phyloP scores from a whole-genome alignment of 37 sponge, comb jelly and placozoan species.

The Geodia barretti region DNA sequence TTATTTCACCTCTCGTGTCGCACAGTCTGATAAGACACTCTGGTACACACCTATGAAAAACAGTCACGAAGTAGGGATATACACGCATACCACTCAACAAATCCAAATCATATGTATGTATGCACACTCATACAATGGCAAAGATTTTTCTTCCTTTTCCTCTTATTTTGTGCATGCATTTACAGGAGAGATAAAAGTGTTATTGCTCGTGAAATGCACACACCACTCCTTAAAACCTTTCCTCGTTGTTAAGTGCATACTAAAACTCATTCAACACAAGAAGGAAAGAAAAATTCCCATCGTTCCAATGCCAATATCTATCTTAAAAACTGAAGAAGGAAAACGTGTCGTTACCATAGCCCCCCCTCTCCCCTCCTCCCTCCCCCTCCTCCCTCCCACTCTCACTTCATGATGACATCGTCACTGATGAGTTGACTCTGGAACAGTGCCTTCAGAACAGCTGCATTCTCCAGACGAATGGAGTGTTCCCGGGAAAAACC shows the following conservation, averaged over 20 bases:
- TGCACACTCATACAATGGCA: too few species aligned
- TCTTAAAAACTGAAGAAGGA: too few species aligned
- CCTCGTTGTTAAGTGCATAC: too few species aligned
- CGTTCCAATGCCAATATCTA: too few species aligned
- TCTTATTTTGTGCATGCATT: neutral
- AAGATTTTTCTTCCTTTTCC: too few species aligned
- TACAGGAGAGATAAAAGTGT: too few species aligned
- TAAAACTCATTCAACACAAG: too few species aligned
- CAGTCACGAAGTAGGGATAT: neutral
- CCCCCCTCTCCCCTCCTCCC: too few species aligned
- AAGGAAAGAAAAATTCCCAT: too few species aligned
- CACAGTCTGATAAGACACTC: slow-evolving; percentile 76
- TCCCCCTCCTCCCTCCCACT: neutral
- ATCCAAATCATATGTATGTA: neutral
- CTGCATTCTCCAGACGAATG: slow-evolving; percentile 79
- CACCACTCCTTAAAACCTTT: too few species aligned
- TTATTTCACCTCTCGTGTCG: slow-evolving; percentile 82
- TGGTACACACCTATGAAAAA: slow-evolving; percentile 58
- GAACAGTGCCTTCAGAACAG: slow-evolving; percentile 63
- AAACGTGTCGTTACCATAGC: too few species aligned
- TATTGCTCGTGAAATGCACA: too few species aligned
- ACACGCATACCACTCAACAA: neutral
- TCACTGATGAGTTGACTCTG: slow-evolving; percentile 61
- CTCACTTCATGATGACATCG: slow-evolving; percentile 59
- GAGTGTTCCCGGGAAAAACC: slow-evolving; percentile 85